phyloP scores from a whole-genome alignment of 2,888 invertebrate genomes.

The Platycnemis pennipes region DNA sequence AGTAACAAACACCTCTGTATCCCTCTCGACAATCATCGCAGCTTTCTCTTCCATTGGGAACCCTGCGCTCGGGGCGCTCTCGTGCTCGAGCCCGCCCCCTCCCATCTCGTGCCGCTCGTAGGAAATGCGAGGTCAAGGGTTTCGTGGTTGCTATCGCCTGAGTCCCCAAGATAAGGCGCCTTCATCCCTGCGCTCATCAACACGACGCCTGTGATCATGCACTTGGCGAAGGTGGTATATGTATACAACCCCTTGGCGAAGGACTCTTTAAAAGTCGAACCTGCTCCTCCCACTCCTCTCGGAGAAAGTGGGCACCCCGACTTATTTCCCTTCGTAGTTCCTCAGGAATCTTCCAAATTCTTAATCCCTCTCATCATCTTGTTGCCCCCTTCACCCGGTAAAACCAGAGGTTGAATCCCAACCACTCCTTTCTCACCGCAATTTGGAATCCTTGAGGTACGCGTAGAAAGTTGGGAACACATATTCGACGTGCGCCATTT shows the following conservation, averaged over 20 bases:
- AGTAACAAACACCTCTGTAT: neutral
- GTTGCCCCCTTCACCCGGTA: neutral
- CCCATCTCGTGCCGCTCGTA: neutral
- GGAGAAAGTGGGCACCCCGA: neutral
- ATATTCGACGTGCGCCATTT: neutral
- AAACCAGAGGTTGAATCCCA: neutral
- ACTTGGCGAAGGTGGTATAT: neutral
- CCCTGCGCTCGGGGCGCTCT: too few relatives aligned
- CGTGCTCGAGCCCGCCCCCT: neutral
- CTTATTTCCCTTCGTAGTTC: neutral
- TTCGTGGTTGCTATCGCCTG: neutral
- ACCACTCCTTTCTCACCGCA: neutral
- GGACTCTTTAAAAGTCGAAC: neutral
- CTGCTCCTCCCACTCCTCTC: neutral
- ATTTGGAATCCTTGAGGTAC: neutral
- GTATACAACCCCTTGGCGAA: neutral
- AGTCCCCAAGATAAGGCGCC: neutral
- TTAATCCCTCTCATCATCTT: slow-evolving; percentile 25
- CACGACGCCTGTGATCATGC: neutral
- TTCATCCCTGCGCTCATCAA: neutral
- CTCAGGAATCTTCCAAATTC: neutral
- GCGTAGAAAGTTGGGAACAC: neutral
- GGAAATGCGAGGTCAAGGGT: slow-evolving; percentile 11
- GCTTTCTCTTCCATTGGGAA: neutral
- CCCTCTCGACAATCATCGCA: neutral